phyloP scores from a whole-genome alignment of 2,797 vertebrate genomes.

The Emydoidea blandingii region DNA sequence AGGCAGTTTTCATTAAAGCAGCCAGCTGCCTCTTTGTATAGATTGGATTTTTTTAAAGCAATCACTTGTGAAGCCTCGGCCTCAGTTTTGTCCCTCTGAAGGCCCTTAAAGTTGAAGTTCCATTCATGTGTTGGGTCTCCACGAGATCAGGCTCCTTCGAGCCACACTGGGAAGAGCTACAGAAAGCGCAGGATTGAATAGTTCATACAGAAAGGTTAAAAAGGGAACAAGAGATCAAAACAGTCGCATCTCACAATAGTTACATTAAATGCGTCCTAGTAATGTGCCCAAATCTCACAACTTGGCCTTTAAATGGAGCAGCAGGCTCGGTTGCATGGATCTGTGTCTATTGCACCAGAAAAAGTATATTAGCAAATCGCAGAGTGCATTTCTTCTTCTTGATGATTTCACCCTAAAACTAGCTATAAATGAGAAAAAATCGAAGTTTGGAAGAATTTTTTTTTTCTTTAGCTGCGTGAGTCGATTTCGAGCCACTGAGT shows the following conservation, averaged over 20 bases:
- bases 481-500: conserved; percentile 7
- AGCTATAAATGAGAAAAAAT: conserved; percentile 53
- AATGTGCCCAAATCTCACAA: conserved; percentile 50
- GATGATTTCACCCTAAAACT: conserved; percentile 57
- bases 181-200: conserved; percentile 71
- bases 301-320: conserved; percentile 56
- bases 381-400: conserved; percentile 59
- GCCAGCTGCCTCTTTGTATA: conserved; percentile 84
- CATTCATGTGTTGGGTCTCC: conserved; percentile 75
- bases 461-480: background rate
- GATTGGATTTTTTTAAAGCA: conserved; percentile 79
- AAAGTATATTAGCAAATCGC: conserved; percentile 46
- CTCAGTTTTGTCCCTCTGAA: conserved; percentile 82
- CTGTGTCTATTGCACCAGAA: conserved; percentile 63
- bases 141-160: conserved; percentile 69
- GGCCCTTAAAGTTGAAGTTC: conserved; percentile 82
- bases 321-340: conserved; percentile 23
- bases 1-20: conserved; percentile 83
- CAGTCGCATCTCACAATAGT: conserved; percentile 73
- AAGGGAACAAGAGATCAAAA: conserved; percentile 77
- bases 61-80: conserved; percentile 77
- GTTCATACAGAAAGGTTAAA: conserved; percentile 71
- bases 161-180: conserved; percentile 63
- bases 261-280: conserved; percentile 73
- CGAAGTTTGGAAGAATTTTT: conserved; percentile 40